A percentile compares a stretch with the other conserved stretches of the same genome.
These are phyloP conservation scores for Tiliacea citrago DNA, from an alignment of 2,888 invertebrate species.

Conservation along the genomic window DNA sequence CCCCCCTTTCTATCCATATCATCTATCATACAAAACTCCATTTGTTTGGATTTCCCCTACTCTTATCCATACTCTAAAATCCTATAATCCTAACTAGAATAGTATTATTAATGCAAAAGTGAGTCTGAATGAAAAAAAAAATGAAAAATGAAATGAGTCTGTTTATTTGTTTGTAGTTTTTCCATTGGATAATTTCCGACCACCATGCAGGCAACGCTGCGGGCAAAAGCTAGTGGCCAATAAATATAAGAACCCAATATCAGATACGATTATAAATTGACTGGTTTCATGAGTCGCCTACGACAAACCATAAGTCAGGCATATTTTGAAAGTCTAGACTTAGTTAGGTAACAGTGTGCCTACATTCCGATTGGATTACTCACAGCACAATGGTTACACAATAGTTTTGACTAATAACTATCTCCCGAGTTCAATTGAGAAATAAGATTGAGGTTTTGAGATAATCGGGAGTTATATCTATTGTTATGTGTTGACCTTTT, in stretches of 20 bases:
- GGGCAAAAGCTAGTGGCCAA: not conserved
- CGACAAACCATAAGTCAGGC: constrained; percentile 26
- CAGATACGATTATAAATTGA: constrained; percentile 14
- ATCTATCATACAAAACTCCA: too few relatives aligned
- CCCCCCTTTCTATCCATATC: too few relatives aligned
- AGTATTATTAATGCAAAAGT: too few relatives aligned
- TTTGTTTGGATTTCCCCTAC: too few relatives aligned
- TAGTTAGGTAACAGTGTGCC: constrained; percentile 30
- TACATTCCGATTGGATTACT: constrained; percentile 48
- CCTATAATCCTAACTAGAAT: too few relatives aligned
- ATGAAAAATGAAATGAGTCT: too few relatives aligned
- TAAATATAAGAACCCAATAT: constrained; percentile 7
- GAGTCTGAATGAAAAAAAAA: too few relatives aligned
- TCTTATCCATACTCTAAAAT: too few relatives aligned
- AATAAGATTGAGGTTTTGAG: constrained; percentile 3
- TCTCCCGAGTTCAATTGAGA: not conserved
- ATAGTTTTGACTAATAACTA: constrained; percentile 50
- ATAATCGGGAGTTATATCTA: not conserved
- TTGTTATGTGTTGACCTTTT: not conserved
- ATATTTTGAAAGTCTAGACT: constrained; percentile 51
- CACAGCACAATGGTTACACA: constrained; percentile 52
- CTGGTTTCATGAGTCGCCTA: constrained; percentile 31
- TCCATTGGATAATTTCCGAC: too few relatives aligned
- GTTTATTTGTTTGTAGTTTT: too few relatives aligned
- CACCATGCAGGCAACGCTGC: too few relatives aligned